Conservation (phyloP, 2,113 vertebrate genomes). For the Ramphastos sulfuratus region DNA sequence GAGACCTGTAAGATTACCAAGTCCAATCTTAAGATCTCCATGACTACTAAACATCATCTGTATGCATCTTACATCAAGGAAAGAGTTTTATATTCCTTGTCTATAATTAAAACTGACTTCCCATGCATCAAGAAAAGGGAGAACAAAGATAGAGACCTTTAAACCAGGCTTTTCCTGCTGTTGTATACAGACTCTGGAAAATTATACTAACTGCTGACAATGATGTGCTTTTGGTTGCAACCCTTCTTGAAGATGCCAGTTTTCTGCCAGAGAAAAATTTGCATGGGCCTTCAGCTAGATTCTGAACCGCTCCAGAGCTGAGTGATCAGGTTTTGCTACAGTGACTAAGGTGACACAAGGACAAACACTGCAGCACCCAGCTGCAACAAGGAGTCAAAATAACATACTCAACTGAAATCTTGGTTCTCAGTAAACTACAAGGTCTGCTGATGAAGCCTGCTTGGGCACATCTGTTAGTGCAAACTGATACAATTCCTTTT, state of each 20-base stretch:
- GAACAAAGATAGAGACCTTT: background rate
- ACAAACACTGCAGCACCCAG: background rate
- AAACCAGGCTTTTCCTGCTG: background rate
- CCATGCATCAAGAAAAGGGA: background rate
- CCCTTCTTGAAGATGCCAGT: background rate
- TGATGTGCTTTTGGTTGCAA: background rate
- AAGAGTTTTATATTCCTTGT: background rate
- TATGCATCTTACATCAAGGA: background rate
- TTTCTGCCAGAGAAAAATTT: conserved; percentile 2
- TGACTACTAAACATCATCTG: background rate
- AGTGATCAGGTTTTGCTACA: background rate
- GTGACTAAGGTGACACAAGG: background rate
- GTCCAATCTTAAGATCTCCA: no score
- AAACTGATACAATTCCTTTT: background rate
- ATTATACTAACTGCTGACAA: background rate
- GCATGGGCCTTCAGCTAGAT: background rate
- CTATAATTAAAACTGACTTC: background rate
- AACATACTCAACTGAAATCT: background rate
- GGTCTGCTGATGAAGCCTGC: background rate
- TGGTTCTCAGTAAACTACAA: background rate
- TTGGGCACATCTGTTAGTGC: background rate
- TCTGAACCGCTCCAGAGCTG: background rate
- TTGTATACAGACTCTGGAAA: conserved; percentile 1
- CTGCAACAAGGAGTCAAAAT: background rate
- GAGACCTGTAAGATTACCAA: no score